These are phyloP conservation scores for Periparus ater DNA, from an alignment of 2,797 vertebrate species.

Conservation along the genomic window DNA sequence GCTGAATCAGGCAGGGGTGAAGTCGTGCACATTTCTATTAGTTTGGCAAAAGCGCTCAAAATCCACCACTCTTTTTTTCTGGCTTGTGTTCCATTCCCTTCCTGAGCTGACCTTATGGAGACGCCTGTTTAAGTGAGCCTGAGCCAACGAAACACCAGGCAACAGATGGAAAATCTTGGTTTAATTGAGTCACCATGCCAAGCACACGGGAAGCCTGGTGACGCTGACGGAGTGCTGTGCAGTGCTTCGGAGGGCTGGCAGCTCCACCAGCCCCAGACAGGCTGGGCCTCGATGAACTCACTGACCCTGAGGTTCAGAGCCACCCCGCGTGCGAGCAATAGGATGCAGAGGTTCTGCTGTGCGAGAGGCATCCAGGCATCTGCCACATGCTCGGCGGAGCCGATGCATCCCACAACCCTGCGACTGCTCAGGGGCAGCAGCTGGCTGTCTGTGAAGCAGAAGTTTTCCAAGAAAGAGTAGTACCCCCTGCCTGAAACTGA, in stretches of 20 bases:
- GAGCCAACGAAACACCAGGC: background rate
- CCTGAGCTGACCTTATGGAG: background rate
- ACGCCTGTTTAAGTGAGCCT: background rate
- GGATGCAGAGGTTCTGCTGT: background rate
- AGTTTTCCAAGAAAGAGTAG: background rate
- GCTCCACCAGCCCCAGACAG: background rate
- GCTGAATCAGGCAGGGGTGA: background rate
- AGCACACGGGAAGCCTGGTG: background rate
- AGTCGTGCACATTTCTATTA: background rate
- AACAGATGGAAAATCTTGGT: background rate
- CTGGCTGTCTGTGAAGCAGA: background rate
- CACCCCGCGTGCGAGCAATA: accelerated
- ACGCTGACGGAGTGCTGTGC: background rate
- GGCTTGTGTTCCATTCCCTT: background rate
- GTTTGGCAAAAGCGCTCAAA: background rate
- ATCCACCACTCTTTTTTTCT: background rate
- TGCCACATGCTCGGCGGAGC: accelerated
- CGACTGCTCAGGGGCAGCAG: background rate
- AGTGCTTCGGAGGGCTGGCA: background rate
- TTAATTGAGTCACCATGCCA: slow-evolving; percentile 18
- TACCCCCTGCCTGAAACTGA: background rate
- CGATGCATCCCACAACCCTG: background rate
- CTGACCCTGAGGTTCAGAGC: background rate
- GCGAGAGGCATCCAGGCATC: accelerated
- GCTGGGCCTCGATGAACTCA: background rate